phyloP scores from a whole-genome alignment of 30 jellyfish, hydroid and myxozoan genomes.

The Aurelia sp. region DNA sequence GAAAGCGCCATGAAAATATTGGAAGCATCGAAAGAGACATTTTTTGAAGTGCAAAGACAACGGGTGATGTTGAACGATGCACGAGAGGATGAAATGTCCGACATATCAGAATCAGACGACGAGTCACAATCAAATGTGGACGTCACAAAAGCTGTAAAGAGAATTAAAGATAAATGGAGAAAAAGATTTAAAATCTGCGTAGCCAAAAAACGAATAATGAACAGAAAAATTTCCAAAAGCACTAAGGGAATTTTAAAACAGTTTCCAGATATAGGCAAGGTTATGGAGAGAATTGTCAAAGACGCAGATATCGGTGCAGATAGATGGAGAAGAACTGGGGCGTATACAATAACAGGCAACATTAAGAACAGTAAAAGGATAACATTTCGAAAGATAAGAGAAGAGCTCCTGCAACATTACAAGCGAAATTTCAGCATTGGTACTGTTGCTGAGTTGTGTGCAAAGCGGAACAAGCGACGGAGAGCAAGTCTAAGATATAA shows the following conservation, averaged over 20 bases:
- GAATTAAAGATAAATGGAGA: conserved; percentile 5
- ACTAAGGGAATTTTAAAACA: conserved; percentile 2
- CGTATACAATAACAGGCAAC: conserved; percentile 1
- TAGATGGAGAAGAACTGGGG: conserved; percentile 15
- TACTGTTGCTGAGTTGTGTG: conserved; percentile 8
- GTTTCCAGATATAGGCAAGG: background rate
- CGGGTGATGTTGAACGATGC: background rate
- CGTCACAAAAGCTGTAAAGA: background rate
- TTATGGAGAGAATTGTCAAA: background rate
- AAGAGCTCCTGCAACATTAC: background rate
- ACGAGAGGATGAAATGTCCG: conserved; percentile 1
- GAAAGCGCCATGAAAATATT: background rate
- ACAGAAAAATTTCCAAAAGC: background rate
- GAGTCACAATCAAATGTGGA: background rate
- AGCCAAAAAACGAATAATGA: background rate
- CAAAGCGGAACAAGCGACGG: conserved; percentile 7
- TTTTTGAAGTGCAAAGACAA: background rate
- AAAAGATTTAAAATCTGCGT: background rate
- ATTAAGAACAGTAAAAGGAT: background rate
- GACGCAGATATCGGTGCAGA: conserved; percentile 1
- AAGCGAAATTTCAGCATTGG: conserved; percentile 8
- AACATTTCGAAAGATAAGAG: background rate
- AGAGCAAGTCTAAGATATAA: background rate
- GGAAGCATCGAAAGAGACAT: background rate
- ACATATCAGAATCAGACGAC: conserved; percentile 2